Evolutionary conservation across 2,113 vertebrate genomes (phyloP).

Genomic region (Archocentrus centrarchus): DNA sequence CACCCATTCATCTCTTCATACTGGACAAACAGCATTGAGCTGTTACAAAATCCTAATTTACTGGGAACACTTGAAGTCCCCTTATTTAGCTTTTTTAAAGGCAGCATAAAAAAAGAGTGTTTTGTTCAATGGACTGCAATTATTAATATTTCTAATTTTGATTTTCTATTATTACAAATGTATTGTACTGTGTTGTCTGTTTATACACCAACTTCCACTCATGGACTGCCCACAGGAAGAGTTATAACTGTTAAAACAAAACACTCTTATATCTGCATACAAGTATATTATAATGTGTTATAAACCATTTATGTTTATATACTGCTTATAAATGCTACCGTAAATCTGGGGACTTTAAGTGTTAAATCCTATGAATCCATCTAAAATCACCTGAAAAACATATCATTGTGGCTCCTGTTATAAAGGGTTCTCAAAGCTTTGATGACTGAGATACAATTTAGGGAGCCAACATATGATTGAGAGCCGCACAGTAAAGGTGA

Average conservation of each 20-base stretch:
- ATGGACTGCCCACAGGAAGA: background rate
- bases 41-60: background rate
- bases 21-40: constrained; percentile 54
- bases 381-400: constrained; percentile 27
- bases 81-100: background rate
- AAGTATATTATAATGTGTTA: background rate
- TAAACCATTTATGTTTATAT: background rate
- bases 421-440: background rate
- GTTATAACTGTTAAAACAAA: background rate
- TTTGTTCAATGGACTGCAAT: background rate
- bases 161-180: constrained; percentile 4
- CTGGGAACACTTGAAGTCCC: background rate
- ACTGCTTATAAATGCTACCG: background rate
- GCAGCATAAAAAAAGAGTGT: background rate
- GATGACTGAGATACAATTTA: background rate
- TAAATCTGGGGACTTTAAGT: constrained; percentile 12
- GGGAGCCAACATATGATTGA: background rate
- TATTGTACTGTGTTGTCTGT: background rate
- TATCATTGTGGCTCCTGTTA: constrained; percentile 26
- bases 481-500: background rate
- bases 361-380: background rate
- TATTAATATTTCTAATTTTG: background rate
- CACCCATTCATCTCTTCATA: constrained; percentile 28
- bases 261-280: constrained; percentile 8
- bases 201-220: background rate